phyloP scores from a whole-genome alignment of 2,113 vertebrate genomes.

The Micromys minutus region DNA sequence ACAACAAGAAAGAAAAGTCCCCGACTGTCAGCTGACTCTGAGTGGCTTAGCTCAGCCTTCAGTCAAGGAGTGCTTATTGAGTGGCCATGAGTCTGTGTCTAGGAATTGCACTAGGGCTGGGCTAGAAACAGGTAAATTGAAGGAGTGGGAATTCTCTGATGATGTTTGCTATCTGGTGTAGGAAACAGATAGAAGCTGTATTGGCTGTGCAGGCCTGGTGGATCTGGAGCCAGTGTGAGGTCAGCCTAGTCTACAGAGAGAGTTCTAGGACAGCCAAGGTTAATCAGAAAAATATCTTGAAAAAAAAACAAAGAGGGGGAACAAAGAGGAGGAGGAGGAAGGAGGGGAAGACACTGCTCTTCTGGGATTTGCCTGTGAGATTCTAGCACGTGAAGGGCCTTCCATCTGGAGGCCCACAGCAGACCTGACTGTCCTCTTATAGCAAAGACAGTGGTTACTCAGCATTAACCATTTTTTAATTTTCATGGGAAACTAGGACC shows the following conservation, averaged over 20 bases:
- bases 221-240: not conserved
- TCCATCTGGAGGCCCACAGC: not conserved
- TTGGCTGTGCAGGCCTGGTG: fast-evolving
- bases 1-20: not conserved
- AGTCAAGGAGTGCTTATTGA: not conserved
- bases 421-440: not conserved
- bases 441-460: not conserved
- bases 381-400: not conserved
- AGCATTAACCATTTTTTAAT: not conserved
- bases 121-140: not conserved
- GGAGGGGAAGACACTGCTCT: not conserved
- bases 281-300: not conserved
- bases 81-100: not conserved
- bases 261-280: not conserved
- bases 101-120: not conserved
- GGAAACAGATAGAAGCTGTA: not conserved
- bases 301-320: no score
- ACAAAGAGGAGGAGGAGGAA: not conserved
- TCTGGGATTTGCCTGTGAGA: not conserved
- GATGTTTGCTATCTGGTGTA: not conserved
- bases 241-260: not conserved
- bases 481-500: not conserved
- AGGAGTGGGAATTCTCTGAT: not conserved
- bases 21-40: not conserved
- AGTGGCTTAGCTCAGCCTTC: not conserved